These are phyloP conservation scores for Panonychus citri DNA, from an alignment of 1,140 invertebrate genomes.

Conservation along the genomic window DNA sequence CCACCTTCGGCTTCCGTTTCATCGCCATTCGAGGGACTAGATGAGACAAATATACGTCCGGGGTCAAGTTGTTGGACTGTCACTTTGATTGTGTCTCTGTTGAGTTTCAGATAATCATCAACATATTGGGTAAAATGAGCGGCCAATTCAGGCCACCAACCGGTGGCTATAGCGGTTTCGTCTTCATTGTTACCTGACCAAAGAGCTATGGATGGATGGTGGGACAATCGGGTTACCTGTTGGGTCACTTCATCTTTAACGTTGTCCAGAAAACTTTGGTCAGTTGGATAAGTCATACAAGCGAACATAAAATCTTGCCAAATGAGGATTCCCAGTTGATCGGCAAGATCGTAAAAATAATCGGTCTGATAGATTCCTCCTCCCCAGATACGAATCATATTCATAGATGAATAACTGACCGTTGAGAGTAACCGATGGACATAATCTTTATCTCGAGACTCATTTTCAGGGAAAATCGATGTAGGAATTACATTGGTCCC, in stretches of 20 bases:
- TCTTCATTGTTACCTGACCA: slow-evolving; percentile 93
- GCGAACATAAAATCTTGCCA: slow-evolving; percentile 82
- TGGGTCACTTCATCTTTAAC: slow-evolving; percentile 55
- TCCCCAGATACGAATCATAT: slow-evolving; percentile 83
- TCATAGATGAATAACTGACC: slow-evolving; percentile 58
- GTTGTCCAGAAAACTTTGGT: slow-evolving; percentile 39
- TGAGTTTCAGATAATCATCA: slow-evolving; percentile 61
- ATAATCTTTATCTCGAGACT: slow-evolving; percentile 27
- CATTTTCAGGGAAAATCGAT: slow-evolving; percentile 56
- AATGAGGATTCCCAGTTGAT: slow-evolving; percentile 21
- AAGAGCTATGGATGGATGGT: slow-evolving; percentile 65
- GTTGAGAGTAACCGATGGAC: slow-evolving; percentile 36
- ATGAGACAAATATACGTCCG: slow-evolving; percentile 43
- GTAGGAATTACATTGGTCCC: slow-evolving; percentile 82
- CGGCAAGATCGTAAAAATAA: slow-evolving; percentile 53
- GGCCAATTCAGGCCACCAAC: slow-evolving; percentile 36
- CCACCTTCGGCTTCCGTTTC: slow-evolving; percentile 48
- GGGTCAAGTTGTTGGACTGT: slow-evolving; percentile 37
- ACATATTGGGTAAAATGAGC: slow-evolving; percentile 21
- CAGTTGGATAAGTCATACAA: slow-evolving; percentile 74
- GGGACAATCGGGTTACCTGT: slow-evolving; percentile 55
- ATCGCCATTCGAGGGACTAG: slow-evolving; percentile 76
- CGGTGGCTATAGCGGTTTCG: slow-evolving; percentile 56
- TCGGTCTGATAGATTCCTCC: slow-evolving; percentile 86
- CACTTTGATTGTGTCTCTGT: slow-evolving; percentile 45